Evolutionary conservation across 2,888 invertebrate genomes (phyloP), one percentile per base, ranked within the genome.

Genomic region (Aspidapion aeneum): DNA sequence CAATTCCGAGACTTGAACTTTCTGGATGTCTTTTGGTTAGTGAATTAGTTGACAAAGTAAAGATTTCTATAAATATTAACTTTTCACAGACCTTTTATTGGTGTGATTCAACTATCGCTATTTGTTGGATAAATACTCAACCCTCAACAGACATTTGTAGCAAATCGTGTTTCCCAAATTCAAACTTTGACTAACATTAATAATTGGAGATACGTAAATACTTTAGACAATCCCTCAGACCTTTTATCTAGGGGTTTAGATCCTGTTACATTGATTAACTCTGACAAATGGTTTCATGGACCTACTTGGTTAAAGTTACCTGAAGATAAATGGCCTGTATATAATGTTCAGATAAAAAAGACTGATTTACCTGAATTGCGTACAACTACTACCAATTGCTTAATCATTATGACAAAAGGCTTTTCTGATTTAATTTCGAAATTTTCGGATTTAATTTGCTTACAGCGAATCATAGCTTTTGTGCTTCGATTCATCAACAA

Each of bases 161-260:
- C 63, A 3, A 66, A 68, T 55, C 19, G 66, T 48, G 63, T 68
- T 1, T 61, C 65, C 2, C 60, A 66, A 56, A 70, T 69, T 17
- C 71, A 56, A 19, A 52, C 19, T 12, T 21, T 67, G 1, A 64
- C 60, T 0, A n/a, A 18, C 5, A 22, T 21, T 1, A 52, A 35
- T 1, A 19, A 20, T 17, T 71, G 69, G 69, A 55, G 61, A 16
- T 65, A 69, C 56, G 65, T 70, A 1, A 49, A 48, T 1, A 59
- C 66, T 1, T 18, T 60, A 19, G 61, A 66, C 7, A 71, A 71
- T 61, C 68, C 70, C 1, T 70, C 69, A 1, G 69, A 71, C 56
- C 52, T 65, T 2, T 56, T 66, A 9, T 68, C 69, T 17, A 49
- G 68, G 19, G 69, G 70, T 18, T 16, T 66, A 18, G 49, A 58